Percentiles rank a stretch among this genome's conserved stretches.
Conservation (phyloP, 2,113 vertebrate genomes). For the Hepsetus odoe region DNA sequence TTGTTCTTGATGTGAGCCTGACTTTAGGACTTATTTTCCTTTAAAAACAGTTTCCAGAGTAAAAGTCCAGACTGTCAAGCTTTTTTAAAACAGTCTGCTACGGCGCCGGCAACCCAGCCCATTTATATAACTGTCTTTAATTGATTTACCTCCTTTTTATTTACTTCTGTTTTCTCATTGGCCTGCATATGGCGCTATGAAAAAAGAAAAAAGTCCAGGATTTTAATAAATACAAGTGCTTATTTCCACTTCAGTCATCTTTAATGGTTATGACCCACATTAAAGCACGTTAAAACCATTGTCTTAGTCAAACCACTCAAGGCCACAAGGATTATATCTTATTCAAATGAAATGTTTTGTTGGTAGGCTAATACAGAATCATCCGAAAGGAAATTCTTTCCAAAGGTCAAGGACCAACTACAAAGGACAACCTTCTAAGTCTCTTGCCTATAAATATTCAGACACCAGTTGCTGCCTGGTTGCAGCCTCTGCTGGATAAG, state of each 20-base stretch:
- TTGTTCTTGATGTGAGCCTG: too few species aligned
- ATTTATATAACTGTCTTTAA: too few species aligned
- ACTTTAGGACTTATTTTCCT: too few species aligned
- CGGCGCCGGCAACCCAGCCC: too few species aligned
- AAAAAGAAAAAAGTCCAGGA: neutral
- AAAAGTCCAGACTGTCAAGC: too few species aligned
- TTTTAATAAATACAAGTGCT: neutral
- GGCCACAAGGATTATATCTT: constrained; percentile 26
- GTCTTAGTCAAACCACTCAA: neutral
- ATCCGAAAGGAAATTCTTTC: constrained; percentile 27
- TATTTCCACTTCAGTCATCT: neutral
- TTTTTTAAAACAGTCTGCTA: too few species aligned
- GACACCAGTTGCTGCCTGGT: constrained; percentile 73
- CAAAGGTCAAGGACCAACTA: constrained; percentile 66
- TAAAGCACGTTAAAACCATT: neutral
- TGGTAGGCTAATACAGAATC: constrained; percentile 17
- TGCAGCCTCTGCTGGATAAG: constrained; percentile 52
- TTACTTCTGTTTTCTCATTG: neutral
- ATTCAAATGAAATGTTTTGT: constrained; percentile 7
- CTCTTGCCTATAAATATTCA: constrained; percentile 74
- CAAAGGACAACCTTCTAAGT: constrained; percentile 72
- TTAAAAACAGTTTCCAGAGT: too few species aligned
- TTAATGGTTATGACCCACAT: neutral
- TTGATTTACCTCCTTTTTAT: too few species aligned
- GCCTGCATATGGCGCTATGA: neutral